phyloP scores from a whole-genome alignment of 1,140 invertebrate genomes.

The Drosophila equinoxialis region DNA sequence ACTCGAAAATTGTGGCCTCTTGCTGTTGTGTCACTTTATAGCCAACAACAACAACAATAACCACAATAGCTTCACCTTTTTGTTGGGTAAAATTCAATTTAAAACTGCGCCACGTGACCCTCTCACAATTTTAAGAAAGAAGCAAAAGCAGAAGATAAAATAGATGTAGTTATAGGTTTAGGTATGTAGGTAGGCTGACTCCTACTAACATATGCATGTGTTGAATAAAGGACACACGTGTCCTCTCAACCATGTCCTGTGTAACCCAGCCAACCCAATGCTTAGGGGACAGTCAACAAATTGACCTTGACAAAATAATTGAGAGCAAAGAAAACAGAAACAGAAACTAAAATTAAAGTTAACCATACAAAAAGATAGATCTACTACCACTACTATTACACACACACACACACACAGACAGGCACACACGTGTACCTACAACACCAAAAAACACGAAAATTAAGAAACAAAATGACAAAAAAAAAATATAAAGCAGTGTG shows the following conservation, averaged over 20 bases:
- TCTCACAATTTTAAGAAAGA: slow-evolving; percentile 7
- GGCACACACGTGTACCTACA: neutral
- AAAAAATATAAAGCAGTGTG: slow-evolving; percentile 9
- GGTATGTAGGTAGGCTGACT: slow-evolving; percentile 16
- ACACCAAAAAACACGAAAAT: slow-evolving; percentile 34
- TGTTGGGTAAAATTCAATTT: slow-evolving; percentile 48
- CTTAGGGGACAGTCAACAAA: slow-evolving; percentile 34
- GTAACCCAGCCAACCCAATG: slow-evolving; percentile 17
- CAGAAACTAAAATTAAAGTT: slow-evolving; percentile 47
- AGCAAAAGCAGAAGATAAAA: slow-evolving; percentile 13
- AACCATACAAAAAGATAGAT: slow-evolving; percentile 25
- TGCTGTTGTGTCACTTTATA: slow-evolving; percentile 38
- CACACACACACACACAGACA: neutral
- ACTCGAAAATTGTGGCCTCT: slow-evolving; percentile 12
- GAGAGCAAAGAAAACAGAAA: slow-evolving; percentile 42
- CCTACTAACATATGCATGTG: slow-evolving; percentile 38
- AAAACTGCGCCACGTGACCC: slow-evolving; percentile 56
- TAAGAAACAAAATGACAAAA: slow-evolving; percentile 31
- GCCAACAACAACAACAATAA: slow-evolving; percentile 46
- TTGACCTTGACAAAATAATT: slow-evolving; percentile 66
- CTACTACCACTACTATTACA: neutral
- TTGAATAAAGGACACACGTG: slow-evolving; percentile 32
- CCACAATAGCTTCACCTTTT: slow-evolving; percentile 28
- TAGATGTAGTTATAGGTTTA: neutral
- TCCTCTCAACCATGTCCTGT: neutral